A percentile compares a stretch with the other conserved stretches of the same genome.
Conservation (phyloP, 37 sponge, comb jelly and placozoan species). For the Crambe crambe region DNA sequence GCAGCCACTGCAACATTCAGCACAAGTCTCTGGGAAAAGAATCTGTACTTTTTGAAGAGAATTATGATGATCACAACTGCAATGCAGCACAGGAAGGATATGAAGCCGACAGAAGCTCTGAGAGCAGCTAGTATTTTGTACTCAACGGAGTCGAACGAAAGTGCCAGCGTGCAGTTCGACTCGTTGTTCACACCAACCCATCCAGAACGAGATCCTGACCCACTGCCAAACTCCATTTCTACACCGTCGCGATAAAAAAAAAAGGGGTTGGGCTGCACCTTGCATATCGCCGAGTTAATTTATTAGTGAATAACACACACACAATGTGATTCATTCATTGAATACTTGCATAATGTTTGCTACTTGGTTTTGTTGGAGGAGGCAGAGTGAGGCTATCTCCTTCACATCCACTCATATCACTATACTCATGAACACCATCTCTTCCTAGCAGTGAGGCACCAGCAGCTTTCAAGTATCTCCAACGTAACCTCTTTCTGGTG, state of each 20-base stretch:
- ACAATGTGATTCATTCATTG: too few relatives aligned
- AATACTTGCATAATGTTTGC: too few relatives aligned
- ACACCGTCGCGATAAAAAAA: too few relatives aligned
- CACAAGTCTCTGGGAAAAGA: slow-evolving; percentile 40
- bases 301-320: too few relatives aligned
- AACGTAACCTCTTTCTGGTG: slow-evolving; percentile 4
- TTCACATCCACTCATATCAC: too few relatives aligned
- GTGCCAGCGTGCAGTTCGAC: slow-evolving; percentile 4
- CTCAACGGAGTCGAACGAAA: background rate
- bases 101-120: slow-evolving; percentile 11
- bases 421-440: too few relatives aligned
- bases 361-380: too few relatives aligned
- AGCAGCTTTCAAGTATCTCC: background rate
- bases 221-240: too few relatives aligned
- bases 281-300: too few relatives aligned
- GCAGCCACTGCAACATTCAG: slow-evolving; percentile 32
- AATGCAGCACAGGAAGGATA: slow-evolving; percentile 29
- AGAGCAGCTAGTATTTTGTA: slow-evolving; percentile 15
- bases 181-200: background rate
- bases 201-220: background rate
- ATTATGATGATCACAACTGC: slow-evolving; percentile 24
- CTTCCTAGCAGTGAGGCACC: too few relatives aligned
- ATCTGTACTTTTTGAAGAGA: slow-evolving; percentile 41
- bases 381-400: too few relatives aligned
- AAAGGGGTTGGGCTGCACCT: too few relatives aligned